Percentiles rank a stretch among this genome's conserved stretches.
Evolutionary conservation across 2,888 invertebrate genomes (phyloP).

Genomic region (Stegana nigrithorax): DNA sequence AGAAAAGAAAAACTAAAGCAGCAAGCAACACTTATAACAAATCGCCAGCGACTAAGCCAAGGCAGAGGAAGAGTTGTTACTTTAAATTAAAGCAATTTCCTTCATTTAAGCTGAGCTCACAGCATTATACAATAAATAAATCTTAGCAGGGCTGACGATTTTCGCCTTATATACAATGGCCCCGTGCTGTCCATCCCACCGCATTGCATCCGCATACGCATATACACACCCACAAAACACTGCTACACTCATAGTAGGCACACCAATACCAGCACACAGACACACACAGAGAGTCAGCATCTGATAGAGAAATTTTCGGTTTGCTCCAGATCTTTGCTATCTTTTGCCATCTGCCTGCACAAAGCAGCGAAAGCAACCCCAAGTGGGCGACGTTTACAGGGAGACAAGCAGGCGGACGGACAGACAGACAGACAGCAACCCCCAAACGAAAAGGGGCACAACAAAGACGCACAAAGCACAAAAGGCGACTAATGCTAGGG

Average conservation of each 20-base stretch:
- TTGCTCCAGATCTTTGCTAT: conserved; percentile 52
- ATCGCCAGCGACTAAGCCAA: too few relatives aligned
- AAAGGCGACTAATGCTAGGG: background rate
- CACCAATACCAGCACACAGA: conserved; percentile 31
- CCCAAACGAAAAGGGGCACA: conserved; percentile 17
- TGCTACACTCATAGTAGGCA: too few relatives aligned
- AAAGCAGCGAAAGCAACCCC: conserved; percentile 47
- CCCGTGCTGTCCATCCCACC: background rate
- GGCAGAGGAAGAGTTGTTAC: too few relatives aligned
- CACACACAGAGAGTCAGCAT: conserved; percentile 30
- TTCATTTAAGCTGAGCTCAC: too few relatives aligned
- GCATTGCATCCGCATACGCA: conserved; percentile 1
- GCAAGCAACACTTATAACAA: conserved; percentile 25
- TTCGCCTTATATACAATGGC: background rate
- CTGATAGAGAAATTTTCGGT: conserved; percentile 57
- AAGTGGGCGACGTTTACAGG: too few relatives aligned
- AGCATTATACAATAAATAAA: conserved; percentile 11
- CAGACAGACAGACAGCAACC: conserved; percentile 31
- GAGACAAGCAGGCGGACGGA: background rate
- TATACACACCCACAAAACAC: conserved; percentile 15
- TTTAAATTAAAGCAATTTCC: conserved; percentile 50
- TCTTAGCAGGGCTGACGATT: background rate
- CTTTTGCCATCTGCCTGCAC: conserved; percentile 51
- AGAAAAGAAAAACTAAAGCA: conserved; percentile 33
- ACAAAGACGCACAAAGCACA: background rate